phyloP scores from a whole-genome alignment of 2,113 vertebrate genomes.

The Gorilla gorilla region DNA sequence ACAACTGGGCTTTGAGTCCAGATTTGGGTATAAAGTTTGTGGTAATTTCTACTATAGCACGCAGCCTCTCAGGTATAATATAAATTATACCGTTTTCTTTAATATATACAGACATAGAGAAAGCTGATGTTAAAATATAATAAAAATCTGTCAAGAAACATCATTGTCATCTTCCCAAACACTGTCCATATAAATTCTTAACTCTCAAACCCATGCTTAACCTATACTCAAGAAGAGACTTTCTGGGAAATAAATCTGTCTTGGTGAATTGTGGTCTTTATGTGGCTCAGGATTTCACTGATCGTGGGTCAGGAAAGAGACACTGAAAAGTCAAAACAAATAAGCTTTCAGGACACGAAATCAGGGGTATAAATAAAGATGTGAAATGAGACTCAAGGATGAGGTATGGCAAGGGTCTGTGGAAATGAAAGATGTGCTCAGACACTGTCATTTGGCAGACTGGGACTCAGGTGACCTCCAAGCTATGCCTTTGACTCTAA shows the following conservation, averaged over 20 bases:
- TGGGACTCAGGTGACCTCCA: background rate
- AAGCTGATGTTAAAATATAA: background rate
- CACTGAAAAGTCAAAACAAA: background rate
- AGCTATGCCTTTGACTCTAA: background rate
- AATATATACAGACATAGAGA: background rate
- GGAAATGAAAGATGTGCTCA: background rate
- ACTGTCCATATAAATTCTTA: background rate
- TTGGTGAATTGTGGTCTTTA: background rate
- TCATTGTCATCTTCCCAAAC: background rate
- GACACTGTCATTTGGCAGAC: background rate
- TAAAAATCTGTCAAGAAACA: background rate
- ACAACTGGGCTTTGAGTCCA: background rate
- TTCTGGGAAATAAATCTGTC: constrained; percentile 48
- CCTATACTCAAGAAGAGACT: background rate
- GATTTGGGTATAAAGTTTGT: background rate
- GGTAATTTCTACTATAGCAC: background rate
- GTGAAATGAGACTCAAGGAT: background rate
- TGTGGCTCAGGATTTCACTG: background rate
- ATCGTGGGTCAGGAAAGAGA: constrained; percentile 1
- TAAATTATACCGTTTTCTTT: background rate
- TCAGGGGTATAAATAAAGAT: constrained; percentile 57
- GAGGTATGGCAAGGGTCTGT: background rate
- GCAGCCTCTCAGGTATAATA: background rate
- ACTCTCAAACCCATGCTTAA: background rate
- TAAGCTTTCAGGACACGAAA: background rate